A percentile compares a stretch with the other conserved stretches of the same genome.
Evolutionary conservation across 2,113 vertebrate species (phyloP).

Genomic region (Chloropsis hardwickii): DNA sequence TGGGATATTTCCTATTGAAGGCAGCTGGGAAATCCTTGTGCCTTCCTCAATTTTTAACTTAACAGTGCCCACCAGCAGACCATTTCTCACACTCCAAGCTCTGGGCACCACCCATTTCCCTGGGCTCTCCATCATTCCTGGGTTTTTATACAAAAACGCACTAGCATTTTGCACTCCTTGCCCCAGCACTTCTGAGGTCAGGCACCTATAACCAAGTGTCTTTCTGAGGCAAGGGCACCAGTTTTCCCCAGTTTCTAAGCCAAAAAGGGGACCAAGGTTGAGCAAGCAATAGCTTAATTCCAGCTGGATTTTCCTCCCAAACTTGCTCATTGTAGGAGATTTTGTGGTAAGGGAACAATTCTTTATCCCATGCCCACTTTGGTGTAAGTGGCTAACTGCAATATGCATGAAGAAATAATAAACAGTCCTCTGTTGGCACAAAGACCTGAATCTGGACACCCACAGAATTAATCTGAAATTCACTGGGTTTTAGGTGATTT

Average conservation of each 20-base stretch:
- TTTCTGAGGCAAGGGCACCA: not conserved
- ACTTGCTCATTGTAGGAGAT: not conserved
- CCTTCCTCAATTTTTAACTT: not conserved
- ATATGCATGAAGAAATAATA: not conserved
- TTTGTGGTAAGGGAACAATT: not conserved
- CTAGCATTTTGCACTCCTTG: not conserved
- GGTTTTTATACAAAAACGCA: accelerated
- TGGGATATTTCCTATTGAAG: not conserved
- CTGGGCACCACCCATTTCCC: not conserved
- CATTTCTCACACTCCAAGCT: not conserved
- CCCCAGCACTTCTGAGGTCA: not conserved
- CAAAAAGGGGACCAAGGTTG: not conserved
- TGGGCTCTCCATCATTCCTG: not conserved
- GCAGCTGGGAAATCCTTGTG: not conserved
- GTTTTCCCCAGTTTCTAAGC: not conserved
- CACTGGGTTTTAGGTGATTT: too few relatives aligned
- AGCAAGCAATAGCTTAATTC: not conserved
- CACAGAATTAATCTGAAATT: not conserved
- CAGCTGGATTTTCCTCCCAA: not conserved
- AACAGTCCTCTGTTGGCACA: not conserved
- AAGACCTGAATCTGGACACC: not conserved
- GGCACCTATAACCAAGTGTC: not conserved
- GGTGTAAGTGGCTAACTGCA: not conserved
- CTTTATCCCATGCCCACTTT: not conserved
- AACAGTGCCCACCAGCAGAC: not conserved